Conservation (phyloP, 2,797 vertebrate genomes). For the Diceros bicornis region DNA sequence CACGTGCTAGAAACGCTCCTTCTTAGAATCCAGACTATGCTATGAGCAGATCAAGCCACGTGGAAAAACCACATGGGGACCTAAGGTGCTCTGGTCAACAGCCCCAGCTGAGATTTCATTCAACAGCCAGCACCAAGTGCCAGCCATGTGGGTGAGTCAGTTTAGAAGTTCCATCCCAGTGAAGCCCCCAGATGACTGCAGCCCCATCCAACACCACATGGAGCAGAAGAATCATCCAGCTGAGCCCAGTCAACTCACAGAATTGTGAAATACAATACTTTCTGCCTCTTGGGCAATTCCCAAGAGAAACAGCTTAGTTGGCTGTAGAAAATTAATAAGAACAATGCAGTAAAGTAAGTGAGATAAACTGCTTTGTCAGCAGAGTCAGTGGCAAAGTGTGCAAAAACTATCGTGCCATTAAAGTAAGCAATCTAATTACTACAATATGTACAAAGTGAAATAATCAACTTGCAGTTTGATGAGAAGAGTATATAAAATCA, state of each 20-base stretch:
- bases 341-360: slow-evolving; percentile 73
- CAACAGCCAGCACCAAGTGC: neutral
- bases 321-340: slow-evolving; percentile 79
- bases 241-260: slow-evolving; percentile 39
- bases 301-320: slow-evolving; percentile 76
- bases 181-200: neutral
- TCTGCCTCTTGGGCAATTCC: slow-evolving; percentile 27
- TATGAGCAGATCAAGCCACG: neutral
- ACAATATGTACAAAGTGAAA: slow-evolving; percentile 83
- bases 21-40: neutral
- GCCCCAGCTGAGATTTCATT: neutral
- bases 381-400: slow-evolving; percentile 74
- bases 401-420: slow-evolving; percentile 79
- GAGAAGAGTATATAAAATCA: slow-evolving; percentile 86
- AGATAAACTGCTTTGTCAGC: slow-evolving; percentile 82
- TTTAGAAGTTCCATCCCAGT: neutral
- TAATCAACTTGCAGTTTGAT: slow-evolving; percentile 85
- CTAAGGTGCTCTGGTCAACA: neutral
- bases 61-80: neutral
- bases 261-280: neutral
- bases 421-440: slow-evolving; percentile 85
- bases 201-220: neutral
- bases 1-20: neutral
- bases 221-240: slow-evolving; percentile 48
- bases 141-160: neutral